Evolutionary conservation across 2,113 vertebrate species (phyloP), one percentile per base, ranked within the genome.

Genomic region (Psophia crepitans): DNA sequence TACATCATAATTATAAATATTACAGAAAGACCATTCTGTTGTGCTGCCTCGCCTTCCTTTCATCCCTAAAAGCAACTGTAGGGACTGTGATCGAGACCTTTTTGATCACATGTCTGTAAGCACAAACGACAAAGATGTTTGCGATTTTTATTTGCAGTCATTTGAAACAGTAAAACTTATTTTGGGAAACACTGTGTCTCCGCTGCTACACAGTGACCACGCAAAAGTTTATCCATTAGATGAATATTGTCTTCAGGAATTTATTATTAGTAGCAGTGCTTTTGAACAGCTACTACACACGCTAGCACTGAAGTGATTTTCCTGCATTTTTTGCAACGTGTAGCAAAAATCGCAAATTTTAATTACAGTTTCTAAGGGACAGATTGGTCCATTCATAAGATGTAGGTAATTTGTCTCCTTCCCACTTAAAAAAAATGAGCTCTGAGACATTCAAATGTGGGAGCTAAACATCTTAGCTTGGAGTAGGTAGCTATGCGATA

Each of bases 1-100:
- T 92, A 87, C 84, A 96, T 60, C 83, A 48, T 20, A 56, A 61
- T 66, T 77, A 94, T 70, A 97, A 95, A 94, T 86, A 95, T 46
- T 79, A 90, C 64, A 91, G 91, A 80, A 84, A 76, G 53, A 57
- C 54, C 70, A 74, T 91, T 96, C 96, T 77, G 27, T 46, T 78
- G 75, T 30, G 46, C 75, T 63, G 71, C 44, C 79, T 37, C 5
- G 37, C 77, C 63, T 70, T 49, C 70, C n/a, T 57, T 65, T 57
- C 53, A 43, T 14, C 56, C 48, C 66, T 30, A 48, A 80, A 74
- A 79, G 39, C n/a, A 83, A 78, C 37, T 12, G 9, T 17, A n/a
- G n/a, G n/a, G n/a, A n/a, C n/a, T n/a, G n/a, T n/a, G n/a, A n/a
- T n/a, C n/a, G n/a, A n/a, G 19, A 41, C 28, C n/a, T 66, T 77